phyloP scores from a whole-genome alignment of 2,113 vertebrate genomes.

The Phyllostomus discolor region DNA sequence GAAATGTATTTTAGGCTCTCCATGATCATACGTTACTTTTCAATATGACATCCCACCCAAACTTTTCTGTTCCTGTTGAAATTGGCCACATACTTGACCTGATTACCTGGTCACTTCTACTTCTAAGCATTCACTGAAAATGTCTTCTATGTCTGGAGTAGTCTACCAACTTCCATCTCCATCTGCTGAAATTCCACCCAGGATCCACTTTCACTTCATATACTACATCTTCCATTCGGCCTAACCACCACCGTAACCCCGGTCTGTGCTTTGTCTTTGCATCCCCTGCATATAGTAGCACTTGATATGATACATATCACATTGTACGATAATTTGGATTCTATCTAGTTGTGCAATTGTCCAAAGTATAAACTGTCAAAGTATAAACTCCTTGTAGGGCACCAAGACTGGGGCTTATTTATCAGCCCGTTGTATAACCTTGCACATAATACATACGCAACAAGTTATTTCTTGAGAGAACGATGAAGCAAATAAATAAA shows the following conservation, averaged over 20 bases:
- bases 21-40: background rate
- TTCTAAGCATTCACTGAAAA: background rate
- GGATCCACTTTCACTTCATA: background rate
- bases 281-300: no score
- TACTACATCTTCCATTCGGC: background rate
- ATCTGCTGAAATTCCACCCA: background rate
- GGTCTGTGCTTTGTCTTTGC: background rate
- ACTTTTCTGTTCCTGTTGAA: background rate
- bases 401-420: background rate
- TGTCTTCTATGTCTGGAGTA: background rate
- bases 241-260: no score
- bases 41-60: background rate
- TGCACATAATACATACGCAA: background rate
- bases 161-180: background rate
- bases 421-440: background rate
- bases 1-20: background rate
- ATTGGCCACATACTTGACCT: background rate
- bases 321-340: background rate
- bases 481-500: background rate
- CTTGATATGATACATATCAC: background rate
- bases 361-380: background rate
- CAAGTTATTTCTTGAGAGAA: background rate
- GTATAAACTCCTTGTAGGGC: background rate
- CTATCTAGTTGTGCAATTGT: background rate
- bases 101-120: background rate